Evolutionary conservation across 2,797 vertebrate genomes (phyloP), one percentile per base, ranked within the genome.

Genomic region (Enteromius trimaculatus): DNA sequence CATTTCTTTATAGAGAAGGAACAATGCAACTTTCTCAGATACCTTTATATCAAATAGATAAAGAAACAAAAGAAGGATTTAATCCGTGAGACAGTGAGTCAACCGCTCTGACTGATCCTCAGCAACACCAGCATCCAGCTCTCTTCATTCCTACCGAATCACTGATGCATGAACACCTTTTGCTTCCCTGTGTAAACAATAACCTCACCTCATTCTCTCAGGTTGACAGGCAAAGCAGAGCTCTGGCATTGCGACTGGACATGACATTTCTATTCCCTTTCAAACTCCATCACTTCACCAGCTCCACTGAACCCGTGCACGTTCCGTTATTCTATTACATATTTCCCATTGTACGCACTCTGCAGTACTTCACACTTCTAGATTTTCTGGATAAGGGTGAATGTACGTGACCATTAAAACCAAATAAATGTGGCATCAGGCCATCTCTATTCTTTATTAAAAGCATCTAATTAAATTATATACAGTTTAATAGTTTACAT

Each of bases 151-250:
- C 66, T 49, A 19, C 51, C 2, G 19, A 77, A 58, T 74, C 80
- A 79, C 47, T 86, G 87, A 86, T 88, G 87, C 86, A 87, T 87
- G 86, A 80, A 26, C 23, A 84, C 83, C 60, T 64, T 84, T 62
- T 71, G 65, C 64, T n/a, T 55, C 47, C 44, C 37, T 53, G 49
- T 62, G 77, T 64, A 78, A 37, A 72, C 85, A 74, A 75, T 65
- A 66, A 66, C 49, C 37, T 71, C 60, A 16, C 10, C n/a, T 65
- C 51, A 31, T 80, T 81, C 70, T 85, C 78, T 71, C 62, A 76
- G 72, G 44, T 26, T 34, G 79, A 70, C 81, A 70, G 62, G 74
- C 49, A 68, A 13, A 53, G 37, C 21, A 82, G 31, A 42, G 71
- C 70, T 74, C 79, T 14, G 47, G 71, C 71, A 66, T 29, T 66